These are phyloP conservation scores for Zoanthus sansibaricus DNA, from an alignment of 92 coral and sea anemone species.

Conservation along the genomic window DNA sequence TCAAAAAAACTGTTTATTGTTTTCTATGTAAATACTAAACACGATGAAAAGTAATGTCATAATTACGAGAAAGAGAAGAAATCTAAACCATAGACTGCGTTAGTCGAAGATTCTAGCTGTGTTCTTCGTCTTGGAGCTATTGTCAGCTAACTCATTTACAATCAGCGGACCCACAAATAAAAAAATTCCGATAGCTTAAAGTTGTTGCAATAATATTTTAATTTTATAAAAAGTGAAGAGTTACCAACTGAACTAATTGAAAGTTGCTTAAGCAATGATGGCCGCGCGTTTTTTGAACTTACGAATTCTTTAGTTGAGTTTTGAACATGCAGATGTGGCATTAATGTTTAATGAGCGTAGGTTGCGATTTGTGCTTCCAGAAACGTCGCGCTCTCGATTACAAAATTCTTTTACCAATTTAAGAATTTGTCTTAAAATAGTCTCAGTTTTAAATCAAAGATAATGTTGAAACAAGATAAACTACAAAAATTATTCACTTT, in stretches of 20 bases:
- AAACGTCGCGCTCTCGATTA: neutral
- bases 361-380: slow-evolving; percentile 5
- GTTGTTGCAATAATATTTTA: too few species aligned
- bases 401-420: neutral
- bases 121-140: too few species aligned
- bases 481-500: neutral
- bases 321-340: neutral
- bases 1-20: too few species aligned
- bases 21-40: too few species aligned
- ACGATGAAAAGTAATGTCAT: too few species aligned
- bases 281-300: neutral
- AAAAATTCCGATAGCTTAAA: too few species aligned
- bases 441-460: neutral
- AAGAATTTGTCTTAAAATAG: neutral
- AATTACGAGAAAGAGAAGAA: too few species aligned
- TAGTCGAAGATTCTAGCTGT: too few species aligned
- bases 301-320: neutral
- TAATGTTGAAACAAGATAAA: neutral
- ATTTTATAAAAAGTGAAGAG: too few species aligned
- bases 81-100: too few species aligned
- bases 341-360: slow-evolving; percentile 43
- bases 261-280: neutral
- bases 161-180: too few species aligned
- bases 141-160: too few species aligned
- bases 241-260: neutral